phyloP scores from a whole-genome alignment of 1,140 invertebrate genomes.

The Colletes gigas region DNA sequence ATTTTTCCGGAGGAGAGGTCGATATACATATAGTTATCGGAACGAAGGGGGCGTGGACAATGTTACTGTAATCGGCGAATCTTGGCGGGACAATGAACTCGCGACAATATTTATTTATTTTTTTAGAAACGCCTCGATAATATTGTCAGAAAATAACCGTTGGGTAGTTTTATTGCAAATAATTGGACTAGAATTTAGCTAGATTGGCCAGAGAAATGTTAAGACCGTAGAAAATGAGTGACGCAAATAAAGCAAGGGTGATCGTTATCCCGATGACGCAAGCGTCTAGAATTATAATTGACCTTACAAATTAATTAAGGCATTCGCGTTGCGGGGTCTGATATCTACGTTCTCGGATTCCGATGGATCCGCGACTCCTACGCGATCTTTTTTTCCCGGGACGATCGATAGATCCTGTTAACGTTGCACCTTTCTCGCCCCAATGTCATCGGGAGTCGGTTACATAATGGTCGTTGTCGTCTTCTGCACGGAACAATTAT shows the following conservation, averaged over 20 bases:
- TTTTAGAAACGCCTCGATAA: too few relatives aligned
- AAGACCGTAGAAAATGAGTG: neutral
- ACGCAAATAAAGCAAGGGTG: constrained; percentile 14
- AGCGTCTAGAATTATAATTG: constrained; percentile 46
- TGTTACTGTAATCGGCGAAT: too few relatives aligned
- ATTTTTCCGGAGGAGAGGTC: too few relatives aligned
- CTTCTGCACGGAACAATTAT: neutral
- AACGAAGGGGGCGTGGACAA: too few relatives aligned
- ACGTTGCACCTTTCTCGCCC: neutral
- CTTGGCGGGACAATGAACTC: too few relatives aligned
- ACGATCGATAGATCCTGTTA: neutral
- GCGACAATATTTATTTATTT: too few relatives aligned
- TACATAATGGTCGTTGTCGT: neutral
- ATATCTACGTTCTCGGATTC: constrained; percentile 10
- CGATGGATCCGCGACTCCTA: too few relatives aligned
- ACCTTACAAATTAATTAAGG: constrained; percentile 30
- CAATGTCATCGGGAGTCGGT: neutral
- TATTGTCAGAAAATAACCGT: too few relatives aligned
- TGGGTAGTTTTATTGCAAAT: too few relatives aligned
- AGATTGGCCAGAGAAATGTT: neutral
- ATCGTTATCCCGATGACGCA: constrained; percentile 21
- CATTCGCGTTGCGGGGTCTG: neutral
- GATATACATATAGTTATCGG: too few relatives aligned
- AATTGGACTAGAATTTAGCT: too few relatives aligned
- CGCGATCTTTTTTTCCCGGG: neutral